Evolutionary conservation across 2,113 vertebrate genomes (phyloP), one percentile per base, ranked within the genome.

Genomic region (Mesitornis unicolor): DNA sequence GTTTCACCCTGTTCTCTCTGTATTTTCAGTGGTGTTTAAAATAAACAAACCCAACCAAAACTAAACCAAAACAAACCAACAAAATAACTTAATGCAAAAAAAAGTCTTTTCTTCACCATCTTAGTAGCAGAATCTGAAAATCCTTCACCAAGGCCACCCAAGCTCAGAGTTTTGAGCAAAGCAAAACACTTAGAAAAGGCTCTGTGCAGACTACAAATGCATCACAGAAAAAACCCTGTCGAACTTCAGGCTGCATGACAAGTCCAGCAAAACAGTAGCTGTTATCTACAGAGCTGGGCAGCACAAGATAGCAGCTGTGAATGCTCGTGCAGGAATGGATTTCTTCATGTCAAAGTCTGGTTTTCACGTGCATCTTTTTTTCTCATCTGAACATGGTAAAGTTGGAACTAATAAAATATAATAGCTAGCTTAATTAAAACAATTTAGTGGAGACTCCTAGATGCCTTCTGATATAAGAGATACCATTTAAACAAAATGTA

Each of bases 361-460:
- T 19, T 7, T 87, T 92, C 85, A 86, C 9, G 11, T 63, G 76
- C 68, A 40, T 93, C 92, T 88, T 80, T 67, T 77, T 92, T 95
- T 59, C 90, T 96, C 68, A 33, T 90, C 95, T 67, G 38, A 74
- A 91, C 21, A 85, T 85, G 79, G 85, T 86, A 3, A 84, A 80
- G 90, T 92, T 95, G 59, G 64, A 93, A 60, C 85, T 94, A 83
- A 88, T 93, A 97, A 92, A 94, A 81, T 51, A 36, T 94, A 94
- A 93, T 90, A 87, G 75, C 53, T 93, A 81, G 76, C 84, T 95
- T 94, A 96, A 96, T 96, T 96, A 96, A 96, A 93, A 84, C 82
- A 77, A 85, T 93, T 96, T 92, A 92, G 50, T 53, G 69, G 79
- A 81, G 95, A 90, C 96, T 97, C 69, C 73, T 84, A 90, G 85